Evolutionary conservation across 1,140 invertebrate species (phyloP).

Genomic region (Dendrolimus kikuchii): DNA sequence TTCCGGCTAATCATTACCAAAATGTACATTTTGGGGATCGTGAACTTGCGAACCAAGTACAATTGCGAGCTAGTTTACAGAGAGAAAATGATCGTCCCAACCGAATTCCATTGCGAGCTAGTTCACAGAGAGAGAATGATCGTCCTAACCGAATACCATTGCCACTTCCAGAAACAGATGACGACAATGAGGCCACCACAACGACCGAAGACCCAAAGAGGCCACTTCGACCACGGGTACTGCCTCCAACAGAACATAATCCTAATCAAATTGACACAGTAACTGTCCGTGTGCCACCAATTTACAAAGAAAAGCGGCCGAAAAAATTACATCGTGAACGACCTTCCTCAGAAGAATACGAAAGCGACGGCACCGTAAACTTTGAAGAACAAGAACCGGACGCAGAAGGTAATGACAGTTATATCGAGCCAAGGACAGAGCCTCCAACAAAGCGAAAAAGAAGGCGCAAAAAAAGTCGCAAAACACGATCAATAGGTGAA

Average conservation of each 20-base stretch:
- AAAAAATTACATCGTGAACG: conserved; percentile 48
- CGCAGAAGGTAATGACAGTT: conserved; percentile 35
- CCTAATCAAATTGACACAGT: conserved; percentile 67
- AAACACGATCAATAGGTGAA: conserved; percentile 24
- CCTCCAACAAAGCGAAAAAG: conserved; percentile 35
- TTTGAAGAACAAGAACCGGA: conserved; percentile 21
- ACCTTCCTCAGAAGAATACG: conserved; percentile 37
- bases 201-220: conserved; percentile 59
- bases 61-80: conserved; percentile 15
- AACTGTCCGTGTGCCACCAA: conserved; percentile 64
- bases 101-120: conserved; percentile 8
- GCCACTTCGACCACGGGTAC: conserved; percentile 49
- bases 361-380: conserved; percentile 11
- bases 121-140: conserved; percentile 22
- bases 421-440: conserved; percentile 23
- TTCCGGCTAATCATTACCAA: conserved; percentile 40
- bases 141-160: conserved; percentile 32
- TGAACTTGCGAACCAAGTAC: conserved; percentile 31
- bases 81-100: conserved; percentile 7
- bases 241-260: conserved; percentile 66
- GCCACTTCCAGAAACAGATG: conserved; percentile 24
- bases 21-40: conserved; percentile 61
- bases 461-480: conserved; percentile 40
- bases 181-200: conserved; percentile 55
- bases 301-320: conserved; percentile 61